These are phyloP conservation scores for Sphenopsis melanotis DNA, from an alignment of 2,797 vertebrate genomes.

Conservation along the genomic window DNA sequence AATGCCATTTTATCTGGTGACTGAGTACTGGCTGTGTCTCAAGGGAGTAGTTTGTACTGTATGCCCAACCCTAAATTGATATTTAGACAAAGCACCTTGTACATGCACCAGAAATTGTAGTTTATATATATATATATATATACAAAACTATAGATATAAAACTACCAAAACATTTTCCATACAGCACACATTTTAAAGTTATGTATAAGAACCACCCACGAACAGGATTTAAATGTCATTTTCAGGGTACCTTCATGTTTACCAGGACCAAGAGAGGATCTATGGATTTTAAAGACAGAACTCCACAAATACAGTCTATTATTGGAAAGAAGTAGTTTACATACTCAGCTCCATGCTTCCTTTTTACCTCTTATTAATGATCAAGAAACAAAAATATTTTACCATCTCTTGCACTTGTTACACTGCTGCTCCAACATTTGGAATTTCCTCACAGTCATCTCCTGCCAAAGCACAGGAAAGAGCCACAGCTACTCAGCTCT, in stretches of 20 bases:
- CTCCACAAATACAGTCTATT: neutral
- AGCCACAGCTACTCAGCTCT: neutral
- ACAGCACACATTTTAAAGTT: neutral
- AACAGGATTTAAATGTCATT: neutral
- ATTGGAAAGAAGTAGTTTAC: neutral
- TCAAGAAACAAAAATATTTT: neutral
- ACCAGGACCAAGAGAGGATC: neutral
- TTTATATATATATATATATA: too few species aligned
- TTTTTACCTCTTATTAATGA: neutral
- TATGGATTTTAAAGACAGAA: neutral
- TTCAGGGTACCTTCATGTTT: neutral
- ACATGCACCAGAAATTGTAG: neutral
- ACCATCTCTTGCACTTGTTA: neutral
- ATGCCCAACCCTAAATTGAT: neutral
- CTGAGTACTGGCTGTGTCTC: neutral
- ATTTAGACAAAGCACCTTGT: neutral
- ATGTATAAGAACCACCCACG: neutral
- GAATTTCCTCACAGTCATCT: neutral
- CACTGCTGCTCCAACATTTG: neutral
- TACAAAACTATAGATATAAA: neutral
- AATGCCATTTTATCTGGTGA: neutral
- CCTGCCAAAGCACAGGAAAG: neutral
- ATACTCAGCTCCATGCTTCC: neutral
- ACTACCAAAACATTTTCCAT: neutral
- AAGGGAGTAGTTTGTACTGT: neutral